phyloP scores from a whole-genome alignment of 2,113 vertebrate genomes.

The Gymnocephalus cernua region DNA sequence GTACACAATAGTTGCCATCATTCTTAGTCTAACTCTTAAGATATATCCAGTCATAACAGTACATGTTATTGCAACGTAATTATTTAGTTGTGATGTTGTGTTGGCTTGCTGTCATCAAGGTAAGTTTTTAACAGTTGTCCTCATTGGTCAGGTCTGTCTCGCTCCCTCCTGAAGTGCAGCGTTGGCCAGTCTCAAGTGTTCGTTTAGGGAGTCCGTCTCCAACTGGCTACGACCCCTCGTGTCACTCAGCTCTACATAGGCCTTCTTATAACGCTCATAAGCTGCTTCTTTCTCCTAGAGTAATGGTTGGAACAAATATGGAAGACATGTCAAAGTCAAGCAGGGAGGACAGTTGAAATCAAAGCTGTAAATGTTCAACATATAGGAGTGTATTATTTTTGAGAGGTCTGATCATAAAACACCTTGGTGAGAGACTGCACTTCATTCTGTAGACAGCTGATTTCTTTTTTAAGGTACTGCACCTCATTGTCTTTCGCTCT shows the following conservation, averaged over 20 bases:
- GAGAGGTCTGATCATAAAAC: not conserved
- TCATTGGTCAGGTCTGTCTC: slow-evolving; percentile 61
- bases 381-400: not conserved
- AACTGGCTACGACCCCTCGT: slow-evolving; percentile 87
- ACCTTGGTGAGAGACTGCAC: slow-evolving; percentile 92
- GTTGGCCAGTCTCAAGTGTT: slow-evolving; percentile 90
- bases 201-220: slow-evolving; percentile 90
- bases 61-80: not conserved
- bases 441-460: slow-evolving; percentile 92
- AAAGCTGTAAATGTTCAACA: not conserved
- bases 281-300: slow-evolving; percentile 90
- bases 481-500: slow-evolving; percentile 93
- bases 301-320: not conserved
- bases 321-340: not conserved
- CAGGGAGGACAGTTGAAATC: not conserved
- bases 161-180: slow-evolving; percentile 88
- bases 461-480: slow-evolving; percentile 91
- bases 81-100: not conserved
- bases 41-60: not conserved
- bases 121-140: not conserved
- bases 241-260: slow-evolving; percentile 90
- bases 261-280: slow-evolving; percentile 90
- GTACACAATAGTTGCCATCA: not conserved
- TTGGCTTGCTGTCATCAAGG: not conserved
- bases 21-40: not conserved